Evolutionary conservation across 2,113 vertebrate species (phyloP), one percentile per base, ranked within the genome.

Genomic region (Mustelus asterias): DNA sequence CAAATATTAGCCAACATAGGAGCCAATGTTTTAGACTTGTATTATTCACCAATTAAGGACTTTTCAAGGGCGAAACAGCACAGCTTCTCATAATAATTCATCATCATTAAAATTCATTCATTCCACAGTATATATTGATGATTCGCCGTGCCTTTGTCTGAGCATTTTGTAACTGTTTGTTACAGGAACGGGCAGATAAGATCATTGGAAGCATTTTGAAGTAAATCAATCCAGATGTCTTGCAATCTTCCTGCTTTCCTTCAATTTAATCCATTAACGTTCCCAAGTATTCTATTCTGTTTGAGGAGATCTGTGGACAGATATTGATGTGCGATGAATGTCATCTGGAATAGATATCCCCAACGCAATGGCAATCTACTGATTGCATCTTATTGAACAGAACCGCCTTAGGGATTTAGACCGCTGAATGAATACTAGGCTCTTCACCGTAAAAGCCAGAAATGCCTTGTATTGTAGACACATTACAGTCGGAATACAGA

Each of bases 261-360:
- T 78, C 29, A 96, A 96, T 96, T 96, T 95, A 96, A 96, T 97
- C 97, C 97, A 97, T 97, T 95, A 97, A 98, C 97, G 97, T 90
- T 96, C 78, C 97, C 97, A 97, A 97, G 97, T 37, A 97, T 96
- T 94, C 92, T 96, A 96, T 96, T 97, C 97, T 97, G 96, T 97
- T 97, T 97, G 96, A 96, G 96, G 97, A 97, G 96, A 97, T 97
- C 96, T 97, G 97, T 96, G 96, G 96, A 24, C 65, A 70, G 88
- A 96, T 96, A 97, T 97, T 96, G 96, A 97, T 97, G 96, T 96
- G 97, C 97, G 97, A 97, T 97, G 97, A 97, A 97, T 97, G 97
- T 96, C 90, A 95, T 96, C 96, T 96, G 97, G 96, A 96, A 96
- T 54, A 70, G 94, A 97, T 96, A 97, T 96, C 97, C 97, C 97